A percentile compares a stretch with the other conserved stretches of the same genome.
Conservation (phyloP, 2,113 vertebrate genomes). For the Antigone vipio region DNA sequence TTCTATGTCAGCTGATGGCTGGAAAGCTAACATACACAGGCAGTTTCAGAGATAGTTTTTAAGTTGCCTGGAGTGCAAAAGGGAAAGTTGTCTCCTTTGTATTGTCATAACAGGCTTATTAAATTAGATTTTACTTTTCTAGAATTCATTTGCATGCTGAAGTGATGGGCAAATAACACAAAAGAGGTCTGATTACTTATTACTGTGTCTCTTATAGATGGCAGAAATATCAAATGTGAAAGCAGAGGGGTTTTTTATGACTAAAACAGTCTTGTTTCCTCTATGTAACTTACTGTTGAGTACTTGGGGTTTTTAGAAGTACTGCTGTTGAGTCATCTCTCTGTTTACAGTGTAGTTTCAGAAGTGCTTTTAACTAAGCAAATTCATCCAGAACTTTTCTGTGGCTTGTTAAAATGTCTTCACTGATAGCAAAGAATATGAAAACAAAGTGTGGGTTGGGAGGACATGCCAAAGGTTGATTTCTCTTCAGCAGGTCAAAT, state of each 20-base stretch:
- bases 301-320: background rate
- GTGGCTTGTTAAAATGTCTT: conserved; percentile 33
- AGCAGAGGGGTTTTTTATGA: background rate
- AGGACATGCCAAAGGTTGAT: background rate
- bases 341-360: conserved; percentile 8
- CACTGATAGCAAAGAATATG: conserved; percentile 6
- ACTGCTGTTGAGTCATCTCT: background rate
- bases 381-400: background rate
- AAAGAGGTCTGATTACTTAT: background rate
- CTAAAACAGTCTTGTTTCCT: background rate
- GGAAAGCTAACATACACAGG: background rate
- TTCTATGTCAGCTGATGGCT: background rate
- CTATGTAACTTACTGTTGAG: background rate
- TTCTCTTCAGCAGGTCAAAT: conserved; percentile 6
- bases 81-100: background rate
- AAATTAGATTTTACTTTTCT: background rate
- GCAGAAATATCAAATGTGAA: background rate
- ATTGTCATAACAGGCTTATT: background rate
- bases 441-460: conserved; percentile 16
- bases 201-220: background rate
- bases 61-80: background rate
- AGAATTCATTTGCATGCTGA: background rate
- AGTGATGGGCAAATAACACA: background rate
- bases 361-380: background rate
- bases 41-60: background rate